Base-by-base conservation (phyloP, 2,113 vertebrate species). In the Atractosteus spatula region DNA sequence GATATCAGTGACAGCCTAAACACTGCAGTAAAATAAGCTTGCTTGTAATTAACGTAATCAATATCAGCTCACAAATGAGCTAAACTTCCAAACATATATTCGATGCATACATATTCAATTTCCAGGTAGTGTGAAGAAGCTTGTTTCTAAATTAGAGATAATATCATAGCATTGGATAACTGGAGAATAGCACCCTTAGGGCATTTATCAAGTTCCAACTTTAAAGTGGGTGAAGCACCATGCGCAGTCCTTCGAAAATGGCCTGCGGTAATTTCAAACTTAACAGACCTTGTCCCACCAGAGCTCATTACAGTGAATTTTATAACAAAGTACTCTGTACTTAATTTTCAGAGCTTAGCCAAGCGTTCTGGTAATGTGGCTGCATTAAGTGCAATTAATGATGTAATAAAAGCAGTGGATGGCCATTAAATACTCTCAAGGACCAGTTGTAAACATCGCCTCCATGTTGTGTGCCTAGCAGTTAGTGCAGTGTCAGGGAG, bases 251-350 rank as follows among this genome's bases (percentile, higher is more conserved):
- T 91, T 90, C 91, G 85, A 82, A 94, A 91, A 94, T 89, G 89
- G 92, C 94, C 93, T 77, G 85, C 90, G 93, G 95, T 95, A 88
- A 94, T 96, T 94, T 94, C 87, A 89, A 90, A 94, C 87, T 94
- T 93, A 91, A 92, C 92, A 94, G 92, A 93, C 88, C 93, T 89
- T 93, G 87, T 95, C 94, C 94, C 95, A 92, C 92, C 90, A 95
- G 94, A 94, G 89, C 92, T 96, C 94, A 96, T 97, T 96, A 97
- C 81, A 89, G 85, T 85, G 87, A 91, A 92, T 95, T 94, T 93
- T 95, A 94, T 92, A 94, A 94, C 93, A 93, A 93, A 94, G 91
- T 93, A 90, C 85, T 87, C 86, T 90, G 85, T 93, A 93, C 91
- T 94, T 94, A 93, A 94, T 94, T 95, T 94, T 93, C 92, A 92